phyloP scores from a whole-genome alignment of 2,797 vertebrate genomes.

The Hephaestus fuliginosus region DNA sequence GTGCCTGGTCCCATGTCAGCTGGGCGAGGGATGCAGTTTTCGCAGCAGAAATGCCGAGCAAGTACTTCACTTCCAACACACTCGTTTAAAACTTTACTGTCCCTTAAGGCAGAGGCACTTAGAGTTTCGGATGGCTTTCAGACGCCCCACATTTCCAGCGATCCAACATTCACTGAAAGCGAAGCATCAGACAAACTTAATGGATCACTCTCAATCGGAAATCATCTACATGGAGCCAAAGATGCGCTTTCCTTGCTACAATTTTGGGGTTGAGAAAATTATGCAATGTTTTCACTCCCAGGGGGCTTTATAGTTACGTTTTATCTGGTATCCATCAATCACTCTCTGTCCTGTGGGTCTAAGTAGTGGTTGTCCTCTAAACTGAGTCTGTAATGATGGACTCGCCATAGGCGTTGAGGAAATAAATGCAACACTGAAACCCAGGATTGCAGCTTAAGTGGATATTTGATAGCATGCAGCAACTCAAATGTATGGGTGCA shows the following conservation, averaged over 20 bases:
- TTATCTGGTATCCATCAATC: conserved; percentile 14
- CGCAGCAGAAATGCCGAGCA: conserved; percentile 27
- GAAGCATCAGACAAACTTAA: conserved; percentile 24
- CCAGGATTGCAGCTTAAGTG: not conserved
- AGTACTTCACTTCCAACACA: conserved; percentile 40
- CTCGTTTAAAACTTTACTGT: conserved; percentile 50
- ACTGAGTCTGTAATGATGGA: conserved; percentile 25
- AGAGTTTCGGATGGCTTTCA: conserved; percentile 48
- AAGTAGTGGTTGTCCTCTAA: conserved; percentile 23
- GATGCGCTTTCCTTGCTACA: not conserved
- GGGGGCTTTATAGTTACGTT: conserved; percentile 25
- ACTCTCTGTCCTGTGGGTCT: conserved; percentile 22
- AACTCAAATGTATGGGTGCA: not conserved
- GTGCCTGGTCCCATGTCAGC: conserved; percentile 38
- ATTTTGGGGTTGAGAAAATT: conserved; percentile 12
- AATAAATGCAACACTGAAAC: not conserved
- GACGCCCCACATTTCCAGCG: conserved; percentile 7
- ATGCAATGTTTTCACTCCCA: not conserved
- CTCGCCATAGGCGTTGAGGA: not conserved
- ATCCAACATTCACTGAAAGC: conserved; percentile 14
- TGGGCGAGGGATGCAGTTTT: conserved; percentile 39
- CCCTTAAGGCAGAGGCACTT: conserved; percentile 40
- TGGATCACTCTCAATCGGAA: conserved; percentile 24
- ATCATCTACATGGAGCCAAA: conserved; percentile 13
- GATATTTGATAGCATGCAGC: conserved; percentile 3